phyloP scores from a whole-genome alignment of 2,113 vertebrate genomes.

The Alethe castanea region DNA sequence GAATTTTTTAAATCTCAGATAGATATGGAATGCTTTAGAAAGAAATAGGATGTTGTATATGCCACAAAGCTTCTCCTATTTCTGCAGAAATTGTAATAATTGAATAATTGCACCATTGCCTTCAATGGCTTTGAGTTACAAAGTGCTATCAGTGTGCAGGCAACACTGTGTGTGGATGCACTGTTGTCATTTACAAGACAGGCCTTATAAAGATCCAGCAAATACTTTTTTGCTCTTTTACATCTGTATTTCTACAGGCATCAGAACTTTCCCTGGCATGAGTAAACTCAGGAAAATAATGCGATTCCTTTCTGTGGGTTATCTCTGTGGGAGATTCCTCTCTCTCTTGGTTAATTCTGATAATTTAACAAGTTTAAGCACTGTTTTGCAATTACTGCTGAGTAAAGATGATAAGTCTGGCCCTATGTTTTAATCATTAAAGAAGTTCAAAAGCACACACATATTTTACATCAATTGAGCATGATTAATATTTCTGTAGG shows the following conservation, averaged over 20 bases:
- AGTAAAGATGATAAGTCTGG: not conserved
- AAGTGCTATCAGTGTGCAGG: rapidly evolving
- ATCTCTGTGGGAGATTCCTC: too few relatives aligned
- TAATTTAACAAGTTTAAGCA: not conserved
- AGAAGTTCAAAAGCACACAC: not conserved
- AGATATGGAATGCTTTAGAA: not conserved
- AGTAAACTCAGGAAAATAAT: not conserved
- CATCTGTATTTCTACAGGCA: not conserved
- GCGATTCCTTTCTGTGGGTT: not conserved
- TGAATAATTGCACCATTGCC: not conserved
- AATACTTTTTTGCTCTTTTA: not conserved
- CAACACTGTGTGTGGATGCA: not conserved
- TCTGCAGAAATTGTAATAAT: not conserved
- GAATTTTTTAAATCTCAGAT: not conserved
- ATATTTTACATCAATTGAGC: not conserved
- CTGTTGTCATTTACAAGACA: not conserved
- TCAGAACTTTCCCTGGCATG: not conserved
- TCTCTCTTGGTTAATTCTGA: not conserved
- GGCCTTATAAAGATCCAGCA: not conserved
- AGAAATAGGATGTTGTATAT: not conserved
- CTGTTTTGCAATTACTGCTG: not conserved
- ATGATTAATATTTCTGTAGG: not conserved
- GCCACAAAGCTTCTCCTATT: not conserved
- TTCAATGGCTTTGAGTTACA: not conserved
- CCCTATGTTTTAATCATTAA: not conserved